These are phyloP conservation scores for Pseudorectes ferrugineus DNA, from an alignment of 2,113 vertebrate genomes.

Conservation along the genomic window DNA sequence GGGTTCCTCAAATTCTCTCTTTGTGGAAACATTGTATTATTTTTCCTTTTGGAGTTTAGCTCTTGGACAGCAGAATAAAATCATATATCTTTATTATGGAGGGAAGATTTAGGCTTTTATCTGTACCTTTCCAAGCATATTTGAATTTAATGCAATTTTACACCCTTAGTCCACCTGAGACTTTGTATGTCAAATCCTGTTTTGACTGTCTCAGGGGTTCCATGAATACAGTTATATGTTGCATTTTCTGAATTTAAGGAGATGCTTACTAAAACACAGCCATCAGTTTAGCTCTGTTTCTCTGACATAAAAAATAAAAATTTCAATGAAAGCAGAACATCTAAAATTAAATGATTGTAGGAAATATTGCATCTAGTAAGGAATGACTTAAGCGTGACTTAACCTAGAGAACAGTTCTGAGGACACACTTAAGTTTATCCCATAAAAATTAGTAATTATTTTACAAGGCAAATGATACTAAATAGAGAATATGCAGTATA, in stretches of 20 bases:
- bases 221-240: background rate
- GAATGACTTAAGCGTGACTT: background rate
- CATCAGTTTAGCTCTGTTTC: background rate
- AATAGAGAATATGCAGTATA: background rate
- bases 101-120: background rate
- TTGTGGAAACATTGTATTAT: background rate
- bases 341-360: background rate
- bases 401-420: background rate
- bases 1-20: background rate
- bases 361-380: background rate
- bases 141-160: background rate
- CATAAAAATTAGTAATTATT: background rate
- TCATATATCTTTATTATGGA: background rate
- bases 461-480: background rate
- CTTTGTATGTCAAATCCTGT: background rate
- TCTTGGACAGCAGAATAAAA: background rate
- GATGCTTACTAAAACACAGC: background rate
- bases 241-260: background rate
- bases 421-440: background rate
- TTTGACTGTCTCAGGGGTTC: background rate
- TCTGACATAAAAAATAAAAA: background rate
- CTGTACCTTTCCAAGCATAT: background rate
- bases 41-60: background rate
- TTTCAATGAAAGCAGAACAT: background rate
- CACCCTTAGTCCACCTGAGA: background rate